phyloP scores from a whole-genome alignment of 2,888 invertebrate genomes.

The Xestia ashworthii region DNA sequence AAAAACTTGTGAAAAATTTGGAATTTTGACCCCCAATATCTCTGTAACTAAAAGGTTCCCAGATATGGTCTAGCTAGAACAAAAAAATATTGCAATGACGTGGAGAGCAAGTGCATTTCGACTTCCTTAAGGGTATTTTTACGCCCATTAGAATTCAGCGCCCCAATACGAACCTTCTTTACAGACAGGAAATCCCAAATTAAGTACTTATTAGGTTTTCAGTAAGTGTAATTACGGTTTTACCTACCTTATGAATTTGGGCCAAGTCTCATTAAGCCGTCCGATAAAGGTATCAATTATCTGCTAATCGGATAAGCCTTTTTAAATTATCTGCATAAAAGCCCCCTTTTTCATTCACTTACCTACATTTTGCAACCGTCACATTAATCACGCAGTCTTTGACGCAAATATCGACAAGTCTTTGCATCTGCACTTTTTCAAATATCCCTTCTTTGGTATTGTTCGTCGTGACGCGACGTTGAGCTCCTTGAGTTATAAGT shows the following conservation, averaged over 20 bases:
- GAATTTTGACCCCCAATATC: too few species aligned
- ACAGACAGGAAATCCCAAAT: constrained; percentile 4
- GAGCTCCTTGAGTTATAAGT: background rate
- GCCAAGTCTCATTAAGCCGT: constrained; percentile 14
- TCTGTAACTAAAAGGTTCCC: too few species aligned
- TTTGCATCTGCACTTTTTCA: background rate
- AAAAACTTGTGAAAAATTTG: too few species aligned
- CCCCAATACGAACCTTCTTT: background rate
- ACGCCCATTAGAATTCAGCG: background rate
- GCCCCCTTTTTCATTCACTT: background rate
- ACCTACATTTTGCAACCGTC: background rate
- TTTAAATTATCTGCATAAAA: constrained; percentile 12
- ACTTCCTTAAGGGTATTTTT: too few species aligned
- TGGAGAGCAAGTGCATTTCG: too few species aligned
- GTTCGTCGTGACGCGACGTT: background rate
- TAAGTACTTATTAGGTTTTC: background rate
- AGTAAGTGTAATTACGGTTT: background rate
- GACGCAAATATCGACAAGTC: background rate
- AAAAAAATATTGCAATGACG: too few species aligned
- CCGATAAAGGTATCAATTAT: constrained; percentile 20
- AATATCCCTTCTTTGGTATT: too few species aligned
- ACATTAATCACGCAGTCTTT: background rate
- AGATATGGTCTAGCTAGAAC: too few species aligned
- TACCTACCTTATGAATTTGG: background rate
- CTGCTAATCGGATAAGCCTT: constrained; percentile 28